Percentiles rank a stretch among this genome's conserved stretches.
phyloP scores from a whole-genome alignment of 2,797 vertebrate genomes.

The Luscinia megarhynchos region DNA sequence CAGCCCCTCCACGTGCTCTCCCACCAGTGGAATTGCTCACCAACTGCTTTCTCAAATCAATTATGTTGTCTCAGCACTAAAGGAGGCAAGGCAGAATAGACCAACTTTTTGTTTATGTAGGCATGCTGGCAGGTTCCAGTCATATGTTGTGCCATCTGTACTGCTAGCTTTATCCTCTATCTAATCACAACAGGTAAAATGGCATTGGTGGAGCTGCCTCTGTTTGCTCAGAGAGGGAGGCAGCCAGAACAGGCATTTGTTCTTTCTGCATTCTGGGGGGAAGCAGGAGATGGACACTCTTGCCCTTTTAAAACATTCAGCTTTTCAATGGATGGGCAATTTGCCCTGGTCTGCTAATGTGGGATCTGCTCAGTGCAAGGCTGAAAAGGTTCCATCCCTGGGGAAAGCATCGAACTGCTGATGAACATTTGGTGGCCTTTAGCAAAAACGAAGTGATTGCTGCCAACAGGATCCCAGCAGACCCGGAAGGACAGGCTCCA shows the following conservation, averaged over 20 bases:
- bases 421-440: conserved; percentile 78
- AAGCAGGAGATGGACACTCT: conserved; percentile 61
- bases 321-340: conserved; percentile 64
- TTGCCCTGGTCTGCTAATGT: conserved; percentile 67
- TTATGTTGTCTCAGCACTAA: conserved; percentile 63
- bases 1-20: conserved; percentile 14
- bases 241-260: conserved; percentile 28
- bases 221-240: neutral
- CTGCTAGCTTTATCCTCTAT: conserved; percentile 39
- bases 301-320: conserved; percentile 66
- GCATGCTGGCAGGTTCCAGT: conserved; percentile 64
- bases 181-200: conserved; percentile 62
- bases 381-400: conserved; percentile 73
- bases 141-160: conserved; percentile 68
- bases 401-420: conserved; percentile 64
- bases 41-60: conserved; percentile 65
- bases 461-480: conserved; percentile 70
- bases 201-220: conserved; percentile 36
- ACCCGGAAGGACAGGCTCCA: conserved; percentile 54
- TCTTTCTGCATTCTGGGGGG: neutral
- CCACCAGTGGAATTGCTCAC: conserved; percentile 45
- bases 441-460: conserved; percentile 41
- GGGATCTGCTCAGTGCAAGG: conserved; percentile 68
- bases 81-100: conserved; percentile 44
- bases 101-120: conserved; percentile 65